Conservation (phyloP, 2,113 vertebrate genomes). For the Gadus macrocephalus region DNA sequence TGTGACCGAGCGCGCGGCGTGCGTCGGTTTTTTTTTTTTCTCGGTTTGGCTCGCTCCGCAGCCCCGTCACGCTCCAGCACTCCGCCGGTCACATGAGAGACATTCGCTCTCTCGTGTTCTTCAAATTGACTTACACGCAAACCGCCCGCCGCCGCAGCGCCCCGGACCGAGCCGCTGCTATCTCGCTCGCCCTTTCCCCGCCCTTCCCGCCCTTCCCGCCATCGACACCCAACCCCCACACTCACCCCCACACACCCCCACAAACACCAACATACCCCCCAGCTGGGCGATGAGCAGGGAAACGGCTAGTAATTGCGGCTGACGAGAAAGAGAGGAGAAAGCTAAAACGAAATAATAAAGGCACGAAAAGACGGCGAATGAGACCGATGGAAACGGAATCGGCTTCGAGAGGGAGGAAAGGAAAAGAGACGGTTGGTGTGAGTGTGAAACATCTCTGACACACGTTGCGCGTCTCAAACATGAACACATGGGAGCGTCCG, state of each 20-base stretch:
- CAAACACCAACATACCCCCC: neutral
- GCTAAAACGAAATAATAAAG: neutral
- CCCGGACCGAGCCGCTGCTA: constrained; percentile 42
- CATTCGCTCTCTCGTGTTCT: constrained; percentile 59
- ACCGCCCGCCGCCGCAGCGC: neutral
- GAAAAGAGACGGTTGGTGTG: neutral
- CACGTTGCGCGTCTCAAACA: no score
- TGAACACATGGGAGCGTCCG: no score
- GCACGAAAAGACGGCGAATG: no score
- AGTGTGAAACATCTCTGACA: no score
- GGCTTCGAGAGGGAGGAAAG: no score
- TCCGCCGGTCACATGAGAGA: constrained; percentile 55
- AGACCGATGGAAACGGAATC: no score
- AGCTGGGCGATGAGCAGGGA: constrained; percentile 14
- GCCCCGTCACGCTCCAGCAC: constrained; percentile 45
- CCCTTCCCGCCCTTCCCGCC: neutral
- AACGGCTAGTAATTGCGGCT: no score
- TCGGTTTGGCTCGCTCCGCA: constrained; percentile 17
- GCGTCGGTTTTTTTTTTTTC: no score
- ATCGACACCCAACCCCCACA: no score
- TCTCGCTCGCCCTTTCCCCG: constrained; percentile 26
- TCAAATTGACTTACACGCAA: constrained; percentile 63
- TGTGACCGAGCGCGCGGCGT: constrained; percentile 41
- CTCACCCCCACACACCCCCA: no score
- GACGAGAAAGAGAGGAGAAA: neutral